A percentile compares a stretch with the other conserved stretches of the same genome.
phyloP scores from a whole-genome alignment of 1,140 invertebrate genomes.

The Triops longicaudatus region DNA sequence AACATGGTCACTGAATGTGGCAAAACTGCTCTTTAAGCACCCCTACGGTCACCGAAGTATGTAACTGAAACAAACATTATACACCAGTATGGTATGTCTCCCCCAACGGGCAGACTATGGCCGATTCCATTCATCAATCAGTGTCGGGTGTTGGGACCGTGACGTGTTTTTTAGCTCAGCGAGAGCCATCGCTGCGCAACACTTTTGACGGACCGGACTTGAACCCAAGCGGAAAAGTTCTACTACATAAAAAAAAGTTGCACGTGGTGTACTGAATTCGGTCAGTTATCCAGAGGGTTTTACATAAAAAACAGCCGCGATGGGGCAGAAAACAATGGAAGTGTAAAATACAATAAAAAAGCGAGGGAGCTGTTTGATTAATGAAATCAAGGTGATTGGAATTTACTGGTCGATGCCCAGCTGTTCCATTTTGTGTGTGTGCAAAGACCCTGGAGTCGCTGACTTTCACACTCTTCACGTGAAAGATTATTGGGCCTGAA shows the following conservation, averaged over 20 bases:
- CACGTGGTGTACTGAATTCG: neutral
- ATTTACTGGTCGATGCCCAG: neutral
- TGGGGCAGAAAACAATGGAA: neutral
- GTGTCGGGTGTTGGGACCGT: neutral
- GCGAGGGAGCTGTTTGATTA: neutral
- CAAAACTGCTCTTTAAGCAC: neutral
- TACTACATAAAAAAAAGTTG: neutral
- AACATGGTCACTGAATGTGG: neutral
- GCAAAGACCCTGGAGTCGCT: neutral
- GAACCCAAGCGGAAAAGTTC: neutral
- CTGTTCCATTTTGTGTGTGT: neutral
- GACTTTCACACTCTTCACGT: no score
- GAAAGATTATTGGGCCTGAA: no score
- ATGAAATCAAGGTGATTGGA: slow-evolving; percentile 2
- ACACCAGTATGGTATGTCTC: neutral
- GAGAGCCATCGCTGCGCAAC: no score
- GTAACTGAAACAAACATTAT: neutral
- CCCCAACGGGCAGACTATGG: neutral
- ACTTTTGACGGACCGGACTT: no score
- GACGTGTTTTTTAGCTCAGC: no score
- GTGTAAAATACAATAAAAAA: neutral
- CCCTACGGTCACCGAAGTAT: neutral
- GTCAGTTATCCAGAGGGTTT: neutral
- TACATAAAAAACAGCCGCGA: neutral
- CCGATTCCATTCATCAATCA: neutral